Conservation (phyloP, 53 echinoderm and acorn worm genomes). For the Echinarachnius parma region DNA sequence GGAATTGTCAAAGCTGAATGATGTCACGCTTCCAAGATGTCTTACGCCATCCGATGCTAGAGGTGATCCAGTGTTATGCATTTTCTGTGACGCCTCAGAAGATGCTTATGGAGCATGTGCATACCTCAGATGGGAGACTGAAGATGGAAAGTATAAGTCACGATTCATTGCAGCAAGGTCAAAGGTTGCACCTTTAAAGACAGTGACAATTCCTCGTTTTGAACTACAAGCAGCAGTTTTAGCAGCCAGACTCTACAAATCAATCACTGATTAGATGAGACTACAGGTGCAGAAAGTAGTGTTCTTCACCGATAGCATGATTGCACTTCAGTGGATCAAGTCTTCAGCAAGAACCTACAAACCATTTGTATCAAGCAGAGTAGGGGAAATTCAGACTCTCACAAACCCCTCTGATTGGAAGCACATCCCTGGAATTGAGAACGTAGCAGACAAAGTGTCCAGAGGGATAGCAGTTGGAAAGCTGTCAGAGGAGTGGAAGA, state of each 20-base stretch:
- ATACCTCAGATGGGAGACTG: conserved; percentile 52
- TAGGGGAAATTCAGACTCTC: conserved; percentile 56
- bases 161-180: conserved; percentile 55
- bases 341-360: conserved; percentile 49
- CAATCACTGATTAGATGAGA: conserved; percentile 43
- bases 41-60: conserved; percentile 17
- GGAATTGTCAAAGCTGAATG: conserved; percentile 37
- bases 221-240: conserved; percentile 54
- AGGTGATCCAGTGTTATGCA: conserved; percentile 32
- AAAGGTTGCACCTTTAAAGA: conserved; percentile 47
- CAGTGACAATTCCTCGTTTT: conserved; percentile 40
- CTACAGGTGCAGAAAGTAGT: conserved; percentile 26
- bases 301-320: conserved; percentile 66
- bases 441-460: conserved; percentile 58
- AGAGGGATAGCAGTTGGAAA: conserved; percentile 36
- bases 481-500: conserved; percentile 35
- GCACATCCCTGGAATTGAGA: conserved; percentile 42
- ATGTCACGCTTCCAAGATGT: conserved; percentile 16
- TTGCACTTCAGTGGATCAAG: conserved; percentile 50
- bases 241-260: conserved; percentile 37
- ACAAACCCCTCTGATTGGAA: conserved; percentile 53
- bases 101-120: conserved; percentile 59
- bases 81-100: conserved; percentile 69
- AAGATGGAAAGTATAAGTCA: conserved; percentile 4
- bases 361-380: conserved; percentile 54